Evolutionary conservation across 2,113 vertebrate genomes (phyloP).

Genomic region (Neotragus moschatus): DNA sequence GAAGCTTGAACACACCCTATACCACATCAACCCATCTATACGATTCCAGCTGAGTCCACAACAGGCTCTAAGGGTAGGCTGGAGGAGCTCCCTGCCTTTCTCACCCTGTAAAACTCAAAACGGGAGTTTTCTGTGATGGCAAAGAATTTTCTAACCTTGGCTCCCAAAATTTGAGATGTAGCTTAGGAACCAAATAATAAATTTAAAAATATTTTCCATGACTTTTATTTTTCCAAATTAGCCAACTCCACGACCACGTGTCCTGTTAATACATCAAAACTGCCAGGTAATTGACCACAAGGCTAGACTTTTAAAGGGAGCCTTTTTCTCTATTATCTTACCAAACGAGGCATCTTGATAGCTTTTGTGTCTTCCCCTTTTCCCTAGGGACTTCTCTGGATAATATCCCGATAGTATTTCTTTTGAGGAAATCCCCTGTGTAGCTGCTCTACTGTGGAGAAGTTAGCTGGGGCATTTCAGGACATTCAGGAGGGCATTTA

Average conservation of each 20-base stretch:
- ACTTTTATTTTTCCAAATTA: background rate
- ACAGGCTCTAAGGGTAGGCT: background rate
- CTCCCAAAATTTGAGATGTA: background rate
- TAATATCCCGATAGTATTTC: background rate
- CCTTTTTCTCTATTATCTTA: background rate
- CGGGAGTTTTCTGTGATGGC: background rate
- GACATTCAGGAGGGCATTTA: background rate
- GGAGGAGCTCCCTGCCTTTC: background rate
- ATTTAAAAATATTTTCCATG: background rate
- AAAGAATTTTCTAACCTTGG: background rate
- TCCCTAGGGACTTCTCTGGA: background rate
- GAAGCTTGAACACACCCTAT: background rate
- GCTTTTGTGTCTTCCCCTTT: background rate
- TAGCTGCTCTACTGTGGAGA: background rate
- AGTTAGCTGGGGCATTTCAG: background rate
- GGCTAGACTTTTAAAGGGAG: background rate
- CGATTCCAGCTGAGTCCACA: background rate
- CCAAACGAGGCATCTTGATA: background rate
- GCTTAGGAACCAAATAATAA: background rate
- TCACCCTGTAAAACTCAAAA: background rate
- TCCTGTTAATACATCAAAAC: background rate
- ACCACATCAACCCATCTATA: too few species aligned
- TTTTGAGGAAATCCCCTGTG: background rate
- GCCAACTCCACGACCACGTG: background rate
- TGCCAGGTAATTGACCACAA: background rate